Percentiles rank a stretch among this genome's conserved stretches.
phyloP scores from a whole-genome alignment of 2,113 vertebrate genomes.

The Embiotoca jacksoni region DNA sequence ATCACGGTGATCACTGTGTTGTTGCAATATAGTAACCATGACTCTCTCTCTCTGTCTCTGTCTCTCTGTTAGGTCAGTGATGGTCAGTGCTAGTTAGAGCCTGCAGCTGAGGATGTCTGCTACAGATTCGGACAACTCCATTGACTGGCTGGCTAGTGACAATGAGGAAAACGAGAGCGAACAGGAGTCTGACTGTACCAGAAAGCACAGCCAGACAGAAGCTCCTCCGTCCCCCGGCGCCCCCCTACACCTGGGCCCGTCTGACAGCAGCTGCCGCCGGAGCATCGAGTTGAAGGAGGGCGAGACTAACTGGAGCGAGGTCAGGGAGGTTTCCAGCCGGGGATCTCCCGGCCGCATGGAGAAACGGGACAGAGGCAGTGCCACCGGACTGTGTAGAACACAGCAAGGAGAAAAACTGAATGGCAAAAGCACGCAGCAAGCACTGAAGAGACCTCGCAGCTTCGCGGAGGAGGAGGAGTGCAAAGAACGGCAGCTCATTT shows the following conservation, averaged over 20 bases:
- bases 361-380: conserved; percentile 41
- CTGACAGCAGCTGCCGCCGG: conserved; percentile 48
- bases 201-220: conserved; percentile 46
- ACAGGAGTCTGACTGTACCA: conserved; percentile 63
- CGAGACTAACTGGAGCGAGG: conserved; percentile 43
- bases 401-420: conserved; percentile 65
- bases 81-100: conserved; percentile 80
- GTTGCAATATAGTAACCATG: background rate
- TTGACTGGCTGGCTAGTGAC: conserved; percentile 86
- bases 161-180: conserved; percentile 80
- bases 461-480: conserved; percentile 42
- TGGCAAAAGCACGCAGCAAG: conserved; percentile 60
- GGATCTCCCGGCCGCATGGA: conserved; percentile 64
- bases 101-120: conserved; percentile 85
- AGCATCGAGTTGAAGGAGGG: conserved; percentile 54
- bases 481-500: conserved; percentile 66
- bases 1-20: background rate
- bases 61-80: conserved; percentile 80
- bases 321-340: conserved; percentile 54
- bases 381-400: conserved; percentile 60
- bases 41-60: conserved; percentile 20
- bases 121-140: conserved; percentile 87
- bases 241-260: conserved; percentile 45
- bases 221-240: conserved; percentile 35
- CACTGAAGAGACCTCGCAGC: conserved; percentile 77